phyloP scores from a whole-genome alignment of 2,888 invertebrate genomes.

The Pilophorus perplexus region DNA sequence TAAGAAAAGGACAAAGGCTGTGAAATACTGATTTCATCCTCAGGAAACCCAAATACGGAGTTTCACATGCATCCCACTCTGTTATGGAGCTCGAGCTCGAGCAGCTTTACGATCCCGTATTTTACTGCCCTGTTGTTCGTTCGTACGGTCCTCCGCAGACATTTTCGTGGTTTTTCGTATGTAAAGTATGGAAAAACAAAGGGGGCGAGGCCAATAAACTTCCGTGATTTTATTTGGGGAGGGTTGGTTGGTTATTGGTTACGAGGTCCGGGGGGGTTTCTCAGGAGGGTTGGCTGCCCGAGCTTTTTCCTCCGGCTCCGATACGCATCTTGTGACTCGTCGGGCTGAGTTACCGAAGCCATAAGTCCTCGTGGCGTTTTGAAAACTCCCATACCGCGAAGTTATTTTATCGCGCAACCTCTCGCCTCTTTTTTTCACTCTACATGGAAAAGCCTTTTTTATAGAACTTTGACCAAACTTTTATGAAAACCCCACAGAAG shows the following conservation, averaged over 20 bases:
- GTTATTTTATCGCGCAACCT: conserved; percentile 38
- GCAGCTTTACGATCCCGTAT: conserved; percentile 1
- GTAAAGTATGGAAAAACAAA: conserved; percentile 31
- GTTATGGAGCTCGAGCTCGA: not conserved
- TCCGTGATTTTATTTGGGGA: conserved; percentile 28
- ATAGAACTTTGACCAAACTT: too few relatives aligned
- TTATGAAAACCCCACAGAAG: too few relatives aligned
- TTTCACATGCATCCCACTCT: too few relatives aligned
- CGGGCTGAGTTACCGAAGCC: conserved; percentile 8
- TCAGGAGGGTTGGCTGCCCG: conserved; percentile 19
- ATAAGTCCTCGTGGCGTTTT: conserved; percentile 11
- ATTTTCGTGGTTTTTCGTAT: conserved; percentile 31
- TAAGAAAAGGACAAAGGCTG: too few relatives aligned
- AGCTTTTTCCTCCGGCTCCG: conserved; percentile 5
- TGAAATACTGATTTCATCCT: too few relatives aligned
- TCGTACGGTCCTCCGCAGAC: not conserved
- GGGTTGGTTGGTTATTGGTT: not conserved
- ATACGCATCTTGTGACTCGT: conserved; percentile 19
- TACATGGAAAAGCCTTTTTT: too few relatives aligned
- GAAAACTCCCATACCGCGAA: conserved; percentile 33
- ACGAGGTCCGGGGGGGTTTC: not conserved
- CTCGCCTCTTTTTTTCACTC: too few relatives aligned
- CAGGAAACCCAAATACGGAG: too few relatives aligned
- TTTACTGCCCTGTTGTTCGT: conserved; percentile 32
- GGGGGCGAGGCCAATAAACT: conserved; percentile 28